A percentile compares a stretch with the other conserved stretches of the same genome.
Evolutionary conservation across 2,888 invertebrate genomes (phyloP).

Genomic region (Boloria euphrosyne): DNA sequence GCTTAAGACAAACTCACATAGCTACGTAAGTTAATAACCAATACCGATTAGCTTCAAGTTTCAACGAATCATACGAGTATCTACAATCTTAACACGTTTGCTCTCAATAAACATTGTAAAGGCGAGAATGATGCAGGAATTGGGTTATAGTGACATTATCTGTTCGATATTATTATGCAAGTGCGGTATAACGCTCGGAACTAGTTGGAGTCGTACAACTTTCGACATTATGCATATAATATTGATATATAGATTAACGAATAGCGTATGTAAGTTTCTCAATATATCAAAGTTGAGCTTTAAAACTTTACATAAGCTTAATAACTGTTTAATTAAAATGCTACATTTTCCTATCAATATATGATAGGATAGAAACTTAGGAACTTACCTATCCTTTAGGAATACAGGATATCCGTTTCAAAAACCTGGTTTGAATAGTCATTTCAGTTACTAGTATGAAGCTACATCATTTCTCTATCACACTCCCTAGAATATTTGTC

Average conservation of each 20-base stretch:
- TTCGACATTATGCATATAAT: conserved; percentile 33
- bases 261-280: conserved; percentile 18
- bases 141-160: conserved; percentile 35
- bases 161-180: conserved; percentile 38
- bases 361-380: not conserved
- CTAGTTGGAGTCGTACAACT: conserved; percentile 37
- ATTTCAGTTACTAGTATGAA: too few species aligned
- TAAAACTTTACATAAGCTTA: conserved; percentile 17
- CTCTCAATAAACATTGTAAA: conserved; percentile 20
- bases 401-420: too few species aligned
- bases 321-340: not conserved
- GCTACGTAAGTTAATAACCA: too few species aligned
- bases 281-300: conserved; percentile 24
- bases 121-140: conserved; percentile 17
- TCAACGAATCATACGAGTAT: not conserved
- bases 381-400: not conserved
- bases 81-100: conserved; percentile 13
- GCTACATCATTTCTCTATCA: too few species aligned
- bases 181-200: conserved; percentile 33
- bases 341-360: not conserved
- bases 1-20: too few species aligned
- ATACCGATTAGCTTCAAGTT: too few species aligned
- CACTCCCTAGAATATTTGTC: too few species aligned
- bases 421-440: too few species aligned
- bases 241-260: conserved; percentile 22